A percentile compares a stretch with the other conserved stretches of the same genome.
phyloP scores from a whole-genome alignment of 2,888 invertebrate genomes.

The Noctua janthe region DNA sequence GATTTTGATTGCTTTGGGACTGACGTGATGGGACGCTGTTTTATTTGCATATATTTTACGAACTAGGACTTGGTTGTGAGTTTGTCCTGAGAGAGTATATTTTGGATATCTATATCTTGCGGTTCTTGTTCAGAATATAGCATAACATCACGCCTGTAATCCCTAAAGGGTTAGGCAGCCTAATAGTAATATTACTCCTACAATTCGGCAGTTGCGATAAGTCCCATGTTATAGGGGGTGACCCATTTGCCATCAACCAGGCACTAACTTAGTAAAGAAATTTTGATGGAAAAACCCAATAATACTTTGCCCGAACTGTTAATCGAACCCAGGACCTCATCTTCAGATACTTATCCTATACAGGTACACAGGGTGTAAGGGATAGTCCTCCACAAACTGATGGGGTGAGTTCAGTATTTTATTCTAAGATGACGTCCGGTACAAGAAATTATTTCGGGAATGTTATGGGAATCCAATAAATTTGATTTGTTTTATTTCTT shows the following conservation, averaged over 20 bases:
- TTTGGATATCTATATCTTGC: background rate
- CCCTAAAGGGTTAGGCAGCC: background rate
- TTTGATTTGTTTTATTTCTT: no score
- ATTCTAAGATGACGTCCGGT: no score
- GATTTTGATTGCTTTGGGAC: conserved; percentile 53
- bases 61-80: background rate
- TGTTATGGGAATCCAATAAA: no score
- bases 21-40: background rate
- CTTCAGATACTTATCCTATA: no score
- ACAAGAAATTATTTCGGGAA: no score
- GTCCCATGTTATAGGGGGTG: background rate
- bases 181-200: background rate
- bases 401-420: no score
- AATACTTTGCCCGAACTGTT: background rate
- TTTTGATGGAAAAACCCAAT: background rate
- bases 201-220: background rate
- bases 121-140: background rate
- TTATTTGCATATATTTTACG: conserved; percentile 27
- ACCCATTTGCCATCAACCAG: background rate
- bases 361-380: no score
- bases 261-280: background rate
- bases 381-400: no score
- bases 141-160: background rate
- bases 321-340: background rate
- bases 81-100: background rate